Evolutionary conservation across 2,797 vertebrate species (phyloP).

Genomic region (Cirrhinus molitorella): DNA sequence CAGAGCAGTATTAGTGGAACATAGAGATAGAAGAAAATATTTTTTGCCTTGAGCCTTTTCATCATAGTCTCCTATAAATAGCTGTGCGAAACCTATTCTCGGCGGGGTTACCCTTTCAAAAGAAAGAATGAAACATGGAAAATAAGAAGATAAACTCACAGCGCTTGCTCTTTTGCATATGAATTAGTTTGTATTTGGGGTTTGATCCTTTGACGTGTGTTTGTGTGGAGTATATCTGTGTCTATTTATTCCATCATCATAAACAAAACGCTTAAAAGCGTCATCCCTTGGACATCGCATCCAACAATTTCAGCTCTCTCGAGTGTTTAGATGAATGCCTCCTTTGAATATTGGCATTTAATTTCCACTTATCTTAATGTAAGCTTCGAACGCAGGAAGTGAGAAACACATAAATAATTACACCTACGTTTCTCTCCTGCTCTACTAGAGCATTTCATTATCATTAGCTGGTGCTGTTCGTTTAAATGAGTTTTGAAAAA

Average conservation of each 20-base stretch:
- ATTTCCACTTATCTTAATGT: slow-evolving; percentile 27
- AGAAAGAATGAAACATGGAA: slow-evolving; percentile 24
- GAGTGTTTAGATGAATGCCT: slow-evolving; percentile 4
- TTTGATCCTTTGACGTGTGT: slow-evolving; percentile 10
- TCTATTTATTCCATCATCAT: background rate
- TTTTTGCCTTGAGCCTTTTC: slow-evolving; percentile 33
- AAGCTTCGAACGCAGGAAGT: background rate
- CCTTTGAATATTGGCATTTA: background rate
- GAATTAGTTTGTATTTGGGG: slow-evolving; percentile 19
- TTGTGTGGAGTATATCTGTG: background rate
- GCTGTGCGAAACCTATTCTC: slow-evolving; percentile 21
- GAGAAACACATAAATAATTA: slow-evolving; percentile 23
- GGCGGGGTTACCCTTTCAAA: slow-evolving; percentile 22
- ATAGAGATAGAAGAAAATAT: slow-evolving; percentile 13
- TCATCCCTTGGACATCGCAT: background rate
- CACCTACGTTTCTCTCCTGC: background rate
- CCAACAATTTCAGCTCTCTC: background rate
- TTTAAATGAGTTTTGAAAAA: slow-evolving; percentile 10
- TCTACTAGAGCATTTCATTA: slow-evolving; percentile 6
- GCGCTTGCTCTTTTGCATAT: slow-evolving; percentile 27
- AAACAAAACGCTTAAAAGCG: slow-evolving; percentile 10
- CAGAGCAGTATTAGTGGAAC: slow-evolving; percentile 24
- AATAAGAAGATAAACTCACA: slow-evolving; percentile 31
- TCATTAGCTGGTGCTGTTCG: background rate
- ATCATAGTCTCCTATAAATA: slow-evolving; percentile 46